Evolutionary conservation across 1,140 invertebrate genomes (phyloP), one percentile per base, ranked within the genome.

Genomic region (Macrobrachium nipponense): DNA sequence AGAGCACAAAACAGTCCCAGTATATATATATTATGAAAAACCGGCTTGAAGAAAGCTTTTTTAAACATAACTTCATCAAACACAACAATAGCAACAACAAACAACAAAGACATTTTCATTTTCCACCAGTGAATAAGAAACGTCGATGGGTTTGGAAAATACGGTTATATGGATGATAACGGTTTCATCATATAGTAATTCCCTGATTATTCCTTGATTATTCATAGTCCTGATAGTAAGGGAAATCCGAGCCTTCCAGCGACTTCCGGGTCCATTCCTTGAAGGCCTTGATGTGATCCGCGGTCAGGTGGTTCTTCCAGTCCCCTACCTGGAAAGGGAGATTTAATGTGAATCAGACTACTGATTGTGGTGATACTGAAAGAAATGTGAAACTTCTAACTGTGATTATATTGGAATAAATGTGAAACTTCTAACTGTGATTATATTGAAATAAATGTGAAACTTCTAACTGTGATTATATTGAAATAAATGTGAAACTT

Each of bases 251-350:
- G 5, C 58, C 86, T 23, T 87, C 88, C 27, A 91, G 86, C 64
- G 89, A 86, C 51, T 89, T 89, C 12, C 87, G 59, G 36, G 90
- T 91, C 78, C 90, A 89, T 12, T 83, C 68, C 80, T 92, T 91
- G 87, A 92, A 92, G 36, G 82, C 80, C 82, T 91, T 90, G 64
- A 89, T 89, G 87, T 92, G 91, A 18, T 90, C 88, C 18, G 90
- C 89, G 18, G 90, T 91, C 86, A 93, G 92, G 82, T 92, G 90
- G 62, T 90, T 91, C 86, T 90, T 92, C 92, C 92, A 93, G 89
- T 93, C 92, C 18, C 92, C 92, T 43, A 92, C 90, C 60, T 87
- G 86, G 10, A 15, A 73, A 1, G 17, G 36, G 44, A 11, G 14
- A 20, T n/a, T n/a, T n/a, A n/a, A 27, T 20, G 27, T 36, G 14